A percentile compares a stretch with the other conserved stretches of the same genome.
Evolutionary conservation across 2,797 vertebrate genomes (phyloP).

Genomic region (Capromys pilorides): DNA sequence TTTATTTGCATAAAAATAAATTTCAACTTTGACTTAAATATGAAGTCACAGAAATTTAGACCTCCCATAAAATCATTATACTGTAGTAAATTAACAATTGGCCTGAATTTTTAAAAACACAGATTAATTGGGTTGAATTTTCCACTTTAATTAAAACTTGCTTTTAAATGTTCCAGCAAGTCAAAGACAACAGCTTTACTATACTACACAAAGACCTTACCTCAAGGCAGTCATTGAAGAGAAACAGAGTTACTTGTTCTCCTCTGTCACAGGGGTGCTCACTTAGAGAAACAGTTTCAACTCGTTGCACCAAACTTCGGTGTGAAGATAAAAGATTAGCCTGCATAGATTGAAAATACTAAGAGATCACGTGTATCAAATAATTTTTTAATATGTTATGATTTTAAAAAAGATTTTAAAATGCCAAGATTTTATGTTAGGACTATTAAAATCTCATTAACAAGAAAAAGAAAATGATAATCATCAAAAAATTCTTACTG

Average conservation of each 20-base stretch:
- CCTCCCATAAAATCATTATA: slow-evolving; percentile 25
- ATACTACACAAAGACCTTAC: slow-evolving; percentile 83
- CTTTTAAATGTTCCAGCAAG: slow-evolving; percentile 47
- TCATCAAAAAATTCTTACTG: slow-evolving; percentile 89
- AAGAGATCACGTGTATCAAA: slow-evolving; percentile 37
- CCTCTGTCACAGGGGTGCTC: slow-evolving; percentile 97
- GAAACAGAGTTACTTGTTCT: slow-evolving; percentile 96
- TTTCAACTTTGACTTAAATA: slow-evolving; percentile 52
- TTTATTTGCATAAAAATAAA: slow-evolving; percentile 59
- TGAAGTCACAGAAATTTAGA: slow-evolving; percentile 50
- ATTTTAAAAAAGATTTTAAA: slow-evolving; percentile 10
- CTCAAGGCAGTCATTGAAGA: slow-evolving; percentile 99
- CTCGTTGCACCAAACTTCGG: slow-evolving; percentile 93
- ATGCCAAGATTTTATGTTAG: background rate
- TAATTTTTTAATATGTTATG: slow-evolving; percentile 18
- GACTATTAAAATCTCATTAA: slow-evolving; percentile 37
- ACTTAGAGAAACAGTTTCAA: slow-evolving; percentile 95
- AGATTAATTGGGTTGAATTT: background rate
- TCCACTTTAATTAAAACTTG: slow-evolving; percentile 21
- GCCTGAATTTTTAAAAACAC: background rate
- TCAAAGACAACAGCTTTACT: background rate
- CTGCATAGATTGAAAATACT: slow-evolving; percentile 81
- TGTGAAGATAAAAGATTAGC: slow-evolving; percentile 98
- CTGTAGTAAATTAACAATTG: slow-evolving; percentile 21
- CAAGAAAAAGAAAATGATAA: background rate